Evolutionary conservation across 2,888 invertebrate genomes (phyloP).

Genomic region (Lagria hirta): DNA sequence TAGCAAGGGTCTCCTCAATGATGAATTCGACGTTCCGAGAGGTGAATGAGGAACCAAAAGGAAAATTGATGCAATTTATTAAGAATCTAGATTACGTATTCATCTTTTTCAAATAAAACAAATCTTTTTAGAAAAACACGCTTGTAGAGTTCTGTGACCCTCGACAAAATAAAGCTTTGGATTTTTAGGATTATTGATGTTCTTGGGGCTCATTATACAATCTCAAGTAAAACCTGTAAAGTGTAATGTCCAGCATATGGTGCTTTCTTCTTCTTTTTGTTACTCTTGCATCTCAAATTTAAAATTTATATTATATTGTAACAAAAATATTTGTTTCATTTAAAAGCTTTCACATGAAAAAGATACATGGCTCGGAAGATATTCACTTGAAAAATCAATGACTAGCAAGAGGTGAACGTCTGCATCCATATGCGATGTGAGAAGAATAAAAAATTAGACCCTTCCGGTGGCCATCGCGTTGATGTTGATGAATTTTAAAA

Average conservation of each 20-base stretch:
- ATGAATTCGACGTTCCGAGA: conserved; percentile 4
- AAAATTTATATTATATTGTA: too few relatives aligned
- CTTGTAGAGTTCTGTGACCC: conserved; percentile 11
- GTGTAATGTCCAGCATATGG: too few relatives aligned
- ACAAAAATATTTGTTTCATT: too few relatives aligned
- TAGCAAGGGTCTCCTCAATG: conserved; percentile 16
- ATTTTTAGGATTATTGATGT: conserved; percentile 27
- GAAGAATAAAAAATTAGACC: conserved; percentile 37
- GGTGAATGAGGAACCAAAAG: conserved; percentile 2
- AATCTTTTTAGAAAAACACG: conserved; percentile 11
- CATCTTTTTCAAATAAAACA: conserved; percentile 25
- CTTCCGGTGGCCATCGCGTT: conserved; percentile 35
- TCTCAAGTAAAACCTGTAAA: conserved; percentile 32
- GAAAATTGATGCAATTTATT: conserved; percentile 29
- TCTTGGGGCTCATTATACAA: conserved; percentile 33
- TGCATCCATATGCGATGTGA: conserved; percentile 37
- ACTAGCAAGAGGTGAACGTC: conserved; percentile 23
- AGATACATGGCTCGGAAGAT: conserved; percentile 15
- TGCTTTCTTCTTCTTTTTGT: too few relatives aligned
- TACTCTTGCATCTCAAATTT: too few relatives aligned
- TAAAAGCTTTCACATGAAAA: too few relatives aligned
- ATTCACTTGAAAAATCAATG: conserved; percentile 27
- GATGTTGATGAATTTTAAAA: conserved; percentile 37
- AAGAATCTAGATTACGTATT: conserved; percentile 25
- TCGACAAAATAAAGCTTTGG: conserved; percentile 26